Evolutionary conservation across 2,797 vertebrate species (phyloP), one percentile per base, ranked within the genome.

Genomic region (Gymnothorax javanicus): DNA sequence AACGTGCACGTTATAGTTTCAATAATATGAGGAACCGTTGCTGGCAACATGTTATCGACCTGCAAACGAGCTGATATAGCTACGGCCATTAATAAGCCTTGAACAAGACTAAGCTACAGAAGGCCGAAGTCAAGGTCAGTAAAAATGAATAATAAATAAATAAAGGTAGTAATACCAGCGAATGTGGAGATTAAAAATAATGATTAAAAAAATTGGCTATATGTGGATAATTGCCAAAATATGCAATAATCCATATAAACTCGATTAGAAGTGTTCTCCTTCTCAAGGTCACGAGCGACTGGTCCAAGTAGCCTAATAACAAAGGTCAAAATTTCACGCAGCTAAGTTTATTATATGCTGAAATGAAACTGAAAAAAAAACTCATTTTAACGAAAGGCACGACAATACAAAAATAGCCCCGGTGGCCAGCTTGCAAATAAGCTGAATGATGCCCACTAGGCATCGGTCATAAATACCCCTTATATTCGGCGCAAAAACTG

Each of bases 61-160:
- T 43, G 33, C 33, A 43, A 43, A 43, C 33, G 33, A 43, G 33
- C 33, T 43, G 33, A 43, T 43, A 43, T 43, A 43, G 33, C 33
- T 43, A 43, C 33, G 33, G 33, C 33, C 33, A 43, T 43, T 43
- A 43, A 43, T 43, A 43, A 43, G 33, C 33, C 33, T 43, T 43
- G 33, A 43, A 43, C 33, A 43, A 43, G 33, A 43, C 33, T 43
- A 43, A 43, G 33, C 33, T 13, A 69, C 75, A 86, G 52, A 2
- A 54, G 59, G 75, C 58, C 75, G 13, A 33, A 11, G 58, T 86
- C 75, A 86, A 86, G 85, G 85, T 86, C 75, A 20, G 79, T 25
- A 81, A 43, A 43, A 43, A 43, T 43, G 2, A 43, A 43, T 43
- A 23, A 81, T 7, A 86, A 62, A 3, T 50, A 20, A 56, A 20